Evolutionary conservation across 2,113 vertebrate genomes (phyloP).

Genomic region (Xyrauchen texanus): DNA sequence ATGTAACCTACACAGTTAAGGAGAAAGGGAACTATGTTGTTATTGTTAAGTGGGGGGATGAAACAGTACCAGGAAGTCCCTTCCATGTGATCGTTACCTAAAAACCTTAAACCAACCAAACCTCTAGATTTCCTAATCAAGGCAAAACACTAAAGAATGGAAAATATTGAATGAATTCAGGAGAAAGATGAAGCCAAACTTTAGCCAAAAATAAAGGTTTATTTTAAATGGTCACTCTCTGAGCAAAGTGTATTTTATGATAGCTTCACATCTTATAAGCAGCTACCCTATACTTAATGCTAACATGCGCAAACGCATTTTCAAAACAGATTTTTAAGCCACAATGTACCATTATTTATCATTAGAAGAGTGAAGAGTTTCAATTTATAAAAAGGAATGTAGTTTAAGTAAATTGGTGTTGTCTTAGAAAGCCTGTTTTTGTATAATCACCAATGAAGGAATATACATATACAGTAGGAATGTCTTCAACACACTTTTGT

Average conservation of each 20-base stretch:
- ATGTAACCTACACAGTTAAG: constrained; percentile 90
- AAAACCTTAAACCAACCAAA: constrained; percentile 44
- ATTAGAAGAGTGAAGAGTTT: no score
- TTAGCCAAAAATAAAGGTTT: neutral
- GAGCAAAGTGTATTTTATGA: constrained; percentile 10
- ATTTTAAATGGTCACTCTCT: neutral
- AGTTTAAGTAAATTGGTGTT: no score
- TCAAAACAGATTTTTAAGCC: neutral
- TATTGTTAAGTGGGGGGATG: constrained; percentile 92
- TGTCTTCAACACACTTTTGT: no score
- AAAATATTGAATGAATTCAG: neutral
- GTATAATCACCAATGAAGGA: constrained; percentile 50
- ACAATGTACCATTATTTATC: neutral
- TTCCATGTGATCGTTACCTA: constrained; percentile 85
- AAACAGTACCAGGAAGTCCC: constrained; percentile 87
- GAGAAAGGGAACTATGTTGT: constrained; percentile 92
- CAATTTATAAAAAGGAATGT: no score
- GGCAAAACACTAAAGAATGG: neutral
- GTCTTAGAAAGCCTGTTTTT: neutral
- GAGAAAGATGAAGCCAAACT: neutral
- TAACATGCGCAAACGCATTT: constrained; percentile 3
- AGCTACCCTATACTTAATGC: constrained; percentile 1
- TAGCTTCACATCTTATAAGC: neutral
- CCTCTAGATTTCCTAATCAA: constrained; percentile 10
- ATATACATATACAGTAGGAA: neutral